These are phyloP conservation scores for Drepanosiphum platanoidis DNA, from an alignment of 2,888 invertebrate genomes.

Conservation along the genomic window DNA sequence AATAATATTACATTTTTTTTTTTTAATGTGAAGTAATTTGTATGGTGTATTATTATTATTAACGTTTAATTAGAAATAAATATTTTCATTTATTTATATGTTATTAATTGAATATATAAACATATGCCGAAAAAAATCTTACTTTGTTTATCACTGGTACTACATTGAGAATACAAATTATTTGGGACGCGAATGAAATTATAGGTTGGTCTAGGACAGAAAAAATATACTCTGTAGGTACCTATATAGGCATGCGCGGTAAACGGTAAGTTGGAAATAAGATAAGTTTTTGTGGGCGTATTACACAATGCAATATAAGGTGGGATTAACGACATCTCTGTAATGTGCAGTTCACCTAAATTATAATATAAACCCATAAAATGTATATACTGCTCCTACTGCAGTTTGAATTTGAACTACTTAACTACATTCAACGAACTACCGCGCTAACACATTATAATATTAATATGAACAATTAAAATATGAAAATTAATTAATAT, in stretches of 20 bases:
- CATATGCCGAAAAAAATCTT: no score
- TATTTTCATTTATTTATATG: no score
- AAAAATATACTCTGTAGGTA: neutral
- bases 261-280: neutral
- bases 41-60: no score
- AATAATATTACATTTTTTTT: no score
- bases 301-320: neutral
- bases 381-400: neutral
- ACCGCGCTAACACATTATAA: no score
- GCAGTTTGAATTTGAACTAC: neutral
- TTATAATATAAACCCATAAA: neutral
- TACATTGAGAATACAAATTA: neutral
- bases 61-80: no score
- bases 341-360: neutral
- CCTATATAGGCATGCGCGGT: neutral
- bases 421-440: neutral
- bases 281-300: neutral
- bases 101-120: no score
- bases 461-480: no score
- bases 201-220: neutral
- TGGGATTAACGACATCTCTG: neutral
- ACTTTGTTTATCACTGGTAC: neutral
- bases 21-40: no score
- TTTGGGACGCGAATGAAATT: neutral
- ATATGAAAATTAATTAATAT: no score